Evolutionary conservation across 2,888 invertebrate species (phyloP), one percentile per base, ranked within the genome.

Genomic region (Trichogramma evanescens): DNA sequence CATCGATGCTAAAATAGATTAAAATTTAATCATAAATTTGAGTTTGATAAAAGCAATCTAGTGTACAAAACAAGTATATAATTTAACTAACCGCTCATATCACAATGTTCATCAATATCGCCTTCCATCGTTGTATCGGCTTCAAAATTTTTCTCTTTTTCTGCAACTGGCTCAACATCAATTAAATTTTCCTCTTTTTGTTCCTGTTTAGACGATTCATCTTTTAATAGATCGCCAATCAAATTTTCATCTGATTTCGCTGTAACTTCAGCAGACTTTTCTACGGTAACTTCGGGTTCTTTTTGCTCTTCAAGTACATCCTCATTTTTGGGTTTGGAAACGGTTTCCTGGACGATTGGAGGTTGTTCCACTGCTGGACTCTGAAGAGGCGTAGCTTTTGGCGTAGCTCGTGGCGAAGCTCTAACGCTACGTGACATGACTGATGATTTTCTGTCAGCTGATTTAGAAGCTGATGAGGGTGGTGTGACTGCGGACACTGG

Each of bases 311-410:
- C 51, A 10, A 48, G 46, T 5, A 13, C 46, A 9, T 57, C 55
- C 44, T 58, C 58, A 6, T 42, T 52, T 9, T 53, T 50, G 42
- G 44, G 7, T 13, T 58, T 58, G 42, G 5, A 10, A 8, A 72
- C 59, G 59, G 70, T 26, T 26, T 26, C 26, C 26, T 26, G 26
- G 45, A 45, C 45, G 8, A 9, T n/a, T 1, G 51, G 43, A 10
- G 56, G 54, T n/a, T 53, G 53, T 64, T 82, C 82, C 26, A 75
- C 72, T 6, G 79, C 78, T 2, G 84, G 84, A 66, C 84, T 82
- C 63, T 83, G 85, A 58, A 84, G 78, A 46, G 84, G 81, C 62
- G 84, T 80, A 73, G 74, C 83, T 78, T 68, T 79, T 6, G 81
- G 80, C 9, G 81, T 81, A 54, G 76, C 72, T 44, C 79, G 75